Evolutionary conservation across 23 tunicate species (phyloP), one percentile per base, ranked within the genome.

Genomic region (Trididemnum clinides): DNA sequence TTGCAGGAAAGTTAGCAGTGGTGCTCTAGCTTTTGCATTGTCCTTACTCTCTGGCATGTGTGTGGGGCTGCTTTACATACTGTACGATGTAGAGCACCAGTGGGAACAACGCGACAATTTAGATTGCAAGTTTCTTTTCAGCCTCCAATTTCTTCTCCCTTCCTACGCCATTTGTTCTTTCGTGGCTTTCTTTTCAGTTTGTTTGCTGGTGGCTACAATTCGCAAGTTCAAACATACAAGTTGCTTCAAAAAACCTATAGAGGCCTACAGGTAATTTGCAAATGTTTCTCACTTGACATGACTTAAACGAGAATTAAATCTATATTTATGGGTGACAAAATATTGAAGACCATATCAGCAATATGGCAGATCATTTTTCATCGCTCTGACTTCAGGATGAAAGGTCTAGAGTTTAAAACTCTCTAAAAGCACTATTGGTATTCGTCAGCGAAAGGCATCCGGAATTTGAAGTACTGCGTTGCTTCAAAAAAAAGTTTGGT

Each of bases 201-300:
- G 49, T 35, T 0, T 91, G 59, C 22, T 81, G 39, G 44, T 86
- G 4, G 39, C 37, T 0, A 50, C 86, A 6, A 34, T 71, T 25
- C 54, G 80, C 20, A 26, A 54, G 23, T 91, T 91, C 72, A 44
- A 34, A 21, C 28, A 77, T 3, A 66, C 58, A 6, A 50, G 64
- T 28, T 21, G 27, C 3, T 18, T 3, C 20, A 72, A 87, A 65
- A 91, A 86, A 0, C 90, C 96, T 0, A 69, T 74, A 4, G 80
- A 74, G 25, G 87, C 90, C 6, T 63, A 78, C 2, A 78, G 95
- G 95, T 90, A 80, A 38, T 10, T 44, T 44, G 15, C 54, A 44
- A 15, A 10, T 10, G 54, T 44, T 7, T 44, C 10, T 44, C 12
- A 44, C 15, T 10, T 44, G 10, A 44, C 54, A 44, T 44, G 10